phyloP scores from a whole-genome alignment of 2,888 invertebrate species.

The Agrochola lota region DNA sequence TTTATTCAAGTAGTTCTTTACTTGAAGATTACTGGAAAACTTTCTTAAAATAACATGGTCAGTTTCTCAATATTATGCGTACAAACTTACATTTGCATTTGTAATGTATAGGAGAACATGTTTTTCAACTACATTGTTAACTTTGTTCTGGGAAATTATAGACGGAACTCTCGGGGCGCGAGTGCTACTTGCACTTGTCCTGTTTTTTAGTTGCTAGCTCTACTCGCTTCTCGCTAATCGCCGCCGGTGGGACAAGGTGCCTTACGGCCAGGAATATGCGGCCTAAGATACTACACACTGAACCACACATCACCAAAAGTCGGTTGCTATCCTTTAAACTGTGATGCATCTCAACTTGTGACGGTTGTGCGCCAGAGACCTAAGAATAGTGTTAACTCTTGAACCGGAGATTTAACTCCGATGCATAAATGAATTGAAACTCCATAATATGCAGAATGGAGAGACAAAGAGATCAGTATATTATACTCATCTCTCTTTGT shows the following conservation, averaged over 20 bases:
- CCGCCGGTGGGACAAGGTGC: neutral
- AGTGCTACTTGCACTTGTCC: too few species aligned
- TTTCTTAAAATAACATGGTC: too few species aligned
- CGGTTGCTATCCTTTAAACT: neutral
- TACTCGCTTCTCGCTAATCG: neutral
- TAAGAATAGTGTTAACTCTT: neutral
- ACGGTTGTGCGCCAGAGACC: constrained; percentile 8
- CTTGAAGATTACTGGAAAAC: too few species aligned
- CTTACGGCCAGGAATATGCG: neutral
- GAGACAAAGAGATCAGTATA: too few species aligned
- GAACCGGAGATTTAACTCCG: neutral
- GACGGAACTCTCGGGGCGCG: too few species aligned
- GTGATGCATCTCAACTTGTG: neutral
- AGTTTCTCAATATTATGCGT: too few species aligned
- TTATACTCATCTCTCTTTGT: constrained; percentile 3
- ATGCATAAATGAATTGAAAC: neutral
- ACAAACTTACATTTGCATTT: too few species aligned
- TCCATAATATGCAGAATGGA: too few species aligned
- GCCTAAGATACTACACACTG: neutral
- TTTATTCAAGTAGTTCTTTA: too few species aligned
- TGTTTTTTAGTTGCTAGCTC: neutral
- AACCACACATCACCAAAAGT: neutral
- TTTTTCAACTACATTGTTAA: too few species aligned
- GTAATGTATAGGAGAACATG: too few species aligned
- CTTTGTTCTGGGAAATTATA: too few species aligned